Conservation (phyloP, 2,888 invertebrate genomes). For the Eilema sororculum region DNA sequence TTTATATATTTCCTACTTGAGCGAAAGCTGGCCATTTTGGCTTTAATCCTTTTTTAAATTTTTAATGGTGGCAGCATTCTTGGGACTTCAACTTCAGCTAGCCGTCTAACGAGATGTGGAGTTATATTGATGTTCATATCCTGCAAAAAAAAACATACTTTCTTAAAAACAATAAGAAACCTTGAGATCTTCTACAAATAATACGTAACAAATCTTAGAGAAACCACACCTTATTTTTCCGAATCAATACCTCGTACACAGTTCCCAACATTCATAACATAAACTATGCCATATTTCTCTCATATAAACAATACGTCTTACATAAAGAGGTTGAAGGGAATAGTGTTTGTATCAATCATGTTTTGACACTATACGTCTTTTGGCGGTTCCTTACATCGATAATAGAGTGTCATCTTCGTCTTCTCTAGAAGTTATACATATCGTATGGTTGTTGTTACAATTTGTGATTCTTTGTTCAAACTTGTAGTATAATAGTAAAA, state of each 20-base stretch:
- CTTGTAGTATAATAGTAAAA: not conserved
- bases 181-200: not conserved
- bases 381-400: conserved; percentile 17
- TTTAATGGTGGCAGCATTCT: no score
- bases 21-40: no score
- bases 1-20: no score
- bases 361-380: conserved; percentile 35
- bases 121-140: not conserved
- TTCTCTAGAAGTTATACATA: not conserved
- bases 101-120: not conserved
- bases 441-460: not conserved
- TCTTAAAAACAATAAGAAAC: not conserved
- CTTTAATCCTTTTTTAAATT: no score
- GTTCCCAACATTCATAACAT: conserved; percentile 5
- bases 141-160: not conserved
- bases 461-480: not conserved
- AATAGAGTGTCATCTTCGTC: conserved; percentile 30
- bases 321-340: conserved; percentile 10
- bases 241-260: not conserved
- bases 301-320: conserved; percentile 13
- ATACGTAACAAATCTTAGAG: not conserved
- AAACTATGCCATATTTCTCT: conserved; percentile 9
- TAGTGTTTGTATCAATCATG: conserved; percentile 41
- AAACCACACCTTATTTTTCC: not conserved
- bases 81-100: not conserved